These are phyloP conservation scores for Lydus trimaculatus DNA, from an alignment of 2,888 invertebrate species.

Conservation along the genomic window DNA sequence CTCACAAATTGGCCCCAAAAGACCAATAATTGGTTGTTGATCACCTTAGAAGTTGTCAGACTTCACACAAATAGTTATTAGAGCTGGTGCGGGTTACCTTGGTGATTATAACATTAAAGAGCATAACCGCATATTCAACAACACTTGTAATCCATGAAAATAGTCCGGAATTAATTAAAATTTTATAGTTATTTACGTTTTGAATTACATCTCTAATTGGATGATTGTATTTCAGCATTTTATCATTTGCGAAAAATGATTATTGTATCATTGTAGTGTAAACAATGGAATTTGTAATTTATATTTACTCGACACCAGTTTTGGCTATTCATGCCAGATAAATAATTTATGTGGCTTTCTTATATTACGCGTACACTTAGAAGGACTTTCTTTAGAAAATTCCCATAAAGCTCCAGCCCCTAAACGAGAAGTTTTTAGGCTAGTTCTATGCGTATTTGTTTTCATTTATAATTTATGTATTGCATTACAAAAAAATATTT, in stretches of 20 bases:
- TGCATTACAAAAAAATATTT: too few relatives aligned
- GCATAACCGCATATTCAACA: neutral
- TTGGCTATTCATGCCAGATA: neutral
- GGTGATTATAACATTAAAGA: neutral
- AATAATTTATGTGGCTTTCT: neutral
- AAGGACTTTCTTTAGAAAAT: too few relatives aligned
- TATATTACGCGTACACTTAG: neutral
- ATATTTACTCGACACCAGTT: neutral
- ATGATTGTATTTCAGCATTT: neutral
- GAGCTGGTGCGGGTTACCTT: neutral
- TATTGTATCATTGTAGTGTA: neutral
- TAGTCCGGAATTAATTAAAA: neutral
- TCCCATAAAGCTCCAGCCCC: too few relatives aligned
- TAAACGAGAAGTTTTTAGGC: too few relatives aligned
- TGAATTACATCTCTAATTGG: neutral
- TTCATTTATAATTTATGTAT: too few relatives aligned
- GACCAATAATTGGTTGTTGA: constrained; percentile 6
- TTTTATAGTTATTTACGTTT: neutral
- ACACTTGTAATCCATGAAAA: neutral
- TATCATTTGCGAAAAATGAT: neutral
- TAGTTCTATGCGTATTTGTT: too few relatives aligned
- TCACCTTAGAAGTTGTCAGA: neutral
- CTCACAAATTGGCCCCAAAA: neutral
- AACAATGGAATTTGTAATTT: neutral
- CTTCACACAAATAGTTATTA: neutral